Evolutionary conservation across 2,113 vertebrate genomes (phyloP).

Genomic region (Labrus mixtus): DNA sequence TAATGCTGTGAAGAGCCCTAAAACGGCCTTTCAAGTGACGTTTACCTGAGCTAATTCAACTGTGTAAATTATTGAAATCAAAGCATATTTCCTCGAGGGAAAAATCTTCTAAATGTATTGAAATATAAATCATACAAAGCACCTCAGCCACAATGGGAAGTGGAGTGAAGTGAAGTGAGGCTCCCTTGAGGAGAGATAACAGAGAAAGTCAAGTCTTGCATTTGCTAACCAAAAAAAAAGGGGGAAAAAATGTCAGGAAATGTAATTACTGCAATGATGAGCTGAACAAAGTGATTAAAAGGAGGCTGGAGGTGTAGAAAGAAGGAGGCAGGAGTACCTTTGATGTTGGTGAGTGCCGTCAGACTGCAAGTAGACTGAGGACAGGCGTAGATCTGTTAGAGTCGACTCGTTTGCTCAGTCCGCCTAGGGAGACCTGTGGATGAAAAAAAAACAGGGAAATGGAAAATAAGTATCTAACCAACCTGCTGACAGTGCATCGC

Average conservation of each 20-base stretch:
- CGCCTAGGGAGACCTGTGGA: conserved; percentile 63
- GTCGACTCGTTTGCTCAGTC: conserved; percentile 62
- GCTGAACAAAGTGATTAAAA: conserved; percentile 72
- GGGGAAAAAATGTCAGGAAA: conserved; percentile 48
- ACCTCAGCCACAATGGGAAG: conserved; percentile 41
- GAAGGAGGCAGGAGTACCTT: conserved; percentile 70
- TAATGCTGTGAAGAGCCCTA: conserved; percentile 10
- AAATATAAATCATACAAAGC: conserved; percentile 52
- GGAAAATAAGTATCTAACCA: conserved; percentile 24
- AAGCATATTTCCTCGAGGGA: conserved; percentile 40
- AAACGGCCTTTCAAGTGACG: conserved; percentile 32
- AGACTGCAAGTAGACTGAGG: conserved; percentile 62
- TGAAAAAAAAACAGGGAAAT: conserved; percentile 42
- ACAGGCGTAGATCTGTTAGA: conserved; percentile 54
- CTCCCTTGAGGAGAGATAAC: conserved; percentile 50
- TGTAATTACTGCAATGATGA: conserved; percentile 70
- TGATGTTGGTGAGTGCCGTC: conserved; percentile 69
- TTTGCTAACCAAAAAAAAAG: conserved; percentile 35
- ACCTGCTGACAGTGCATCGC: conserved; percentile 30
- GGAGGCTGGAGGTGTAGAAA: conserved; percentile 53
- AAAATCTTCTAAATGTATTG: conserved; percentile 44
- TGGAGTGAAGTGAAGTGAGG: conserved; percentile 25
- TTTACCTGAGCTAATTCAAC: conserved; percentile 48
- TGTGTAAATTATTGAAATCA: conserved; percentile 62
- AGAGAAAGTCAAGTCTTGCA: conserved; percentile 44